Base-by-base conservation (phyloP, 2,113 vertebrate genomes). In the Microcebus lehilahytsara region DNA sequence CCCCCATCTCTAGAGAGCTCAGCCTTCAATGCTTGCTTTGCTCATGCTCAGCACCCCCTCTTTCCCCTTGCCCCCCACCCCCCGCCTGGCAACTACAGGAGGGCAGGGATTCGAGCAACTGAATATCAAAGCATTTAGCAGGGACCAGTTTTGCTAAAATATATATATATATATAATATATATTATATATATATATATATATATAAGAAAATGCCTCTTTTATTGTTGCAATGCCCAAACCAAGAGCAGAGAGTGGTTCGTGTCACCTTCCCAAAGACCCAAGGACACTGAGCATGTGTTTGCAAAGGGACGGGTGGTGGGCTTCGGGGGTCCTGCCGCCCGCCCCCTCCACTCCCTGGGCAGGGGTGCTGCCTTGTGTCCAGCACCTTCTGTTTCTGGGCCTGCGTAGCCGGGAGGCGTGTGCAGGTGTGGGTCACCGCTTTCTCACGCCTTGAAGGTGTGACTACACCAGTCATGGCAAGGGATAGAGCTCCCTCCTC, bases 371-470 rank as follows among this genome's bases (percentile, higher is more conserved):
- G 2, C 40, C n/a, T 23, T 0, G 12, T 0, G 51, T 9, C 11
- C 16, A 3, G 53, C 17, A 17, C 27, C 80, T 34, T 3, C 74
- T 6, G 40, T 9, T 25, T 71, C 10, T 14, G 81, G 79, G 51
- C 7, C 58, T 14, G 30, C 20, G 77, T 13, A 8, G 56, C 11
- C 17, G 0, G 30, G 34, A 67, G 56, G 9, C 0, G 1, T 51
- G 32, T 0, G 0, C n/a, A n/a, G 69, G 40, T 25, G 62, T 16
- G 53, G 5, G 16, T 5, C 66, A 0, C 30, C 2, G 22, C 58
- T 22, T 0, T 13, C 25, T 7, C 0, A 13, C n/a, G 10, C 1
- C 4, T 0, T 4, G 46, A 16, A 20, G 40, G 49, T 23, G 58
- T 30, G 16, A 37, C 16, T 4, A 13, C 34, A 7, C 16, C 58